Evolutionary conservation across 2,888 invertebrate genomes (phyloP).

Genomic region (Argyra leucocephala): DNA sequence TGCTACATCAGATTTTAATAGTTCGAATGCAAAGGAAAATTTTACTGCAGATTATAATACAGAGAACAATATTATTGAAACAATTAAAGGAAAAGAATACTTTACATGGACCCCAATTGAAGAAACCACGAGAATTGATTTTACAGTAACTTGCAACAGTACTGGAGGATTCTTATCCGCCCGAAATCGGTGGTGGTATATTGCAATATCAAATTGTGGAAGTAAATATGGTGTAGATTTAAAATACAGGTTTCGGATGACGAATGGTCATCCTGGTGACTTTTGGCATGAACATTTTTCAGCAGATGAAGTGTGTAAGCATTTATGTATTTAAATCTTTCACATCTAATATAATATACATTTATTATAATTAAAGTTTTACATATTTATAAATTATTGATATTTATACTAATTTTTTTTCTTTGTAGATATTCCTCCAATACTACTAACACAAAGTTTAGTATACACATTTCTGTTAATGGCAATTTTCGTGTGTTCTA

Average conservation of each 20-base stretch:
- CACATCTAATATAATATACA: background rate
- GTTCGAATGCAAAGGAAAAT: background rate
- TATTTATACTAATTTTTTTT: slow-evolving; percentile 16
- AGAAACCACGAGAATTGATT: slow-evolving; percentile 29
- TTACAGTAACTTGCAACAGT: slow-evolving; percentile 54
- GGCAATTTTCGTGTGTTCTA: slow-evolving; percentile 62
- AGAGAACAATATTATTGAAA: background rate
- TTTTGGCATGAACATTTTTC: slow-evolving; percentile 86
- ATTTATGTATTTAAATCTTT: too few relatives aligned
- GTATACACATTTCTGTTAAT: slow-evolving; percentile 63
- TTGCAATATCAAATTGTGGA: slow-evolving; percentile 74
- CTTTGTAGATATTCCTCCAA: slow-evolving; percentile 72
- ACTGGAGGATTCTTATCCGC: slow-evolving; percentile 65
- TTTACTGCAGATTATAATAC: background rate
- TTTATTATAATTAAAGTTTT: background rate
- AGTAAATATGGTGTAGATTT: slow-evolving; percentile 65
- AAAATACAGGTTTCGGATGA: slow-evolving; percentile 74
- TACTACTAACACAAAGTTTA: slow-evolving; percentile 63
- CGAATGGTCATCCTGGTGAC: slow-evolving; percentile 70
- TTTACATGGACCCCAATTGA: slow-evolving; percentile 13
- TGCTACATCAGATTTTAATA: background rate
- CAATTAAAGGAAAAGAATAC: slow-evolving; percentile 13
- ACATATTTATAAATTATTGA: background rate
- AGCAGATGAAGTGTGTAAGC: slow-evolving; percentile 89
- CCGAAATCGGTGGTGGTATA: slow-evolving; percentile 90